Percentiles rank a stretch among this genome's conserved stretches.
Conservation (phyloP, 2,888 invertebrate species). For the Stenodema calcarata region DNA sequence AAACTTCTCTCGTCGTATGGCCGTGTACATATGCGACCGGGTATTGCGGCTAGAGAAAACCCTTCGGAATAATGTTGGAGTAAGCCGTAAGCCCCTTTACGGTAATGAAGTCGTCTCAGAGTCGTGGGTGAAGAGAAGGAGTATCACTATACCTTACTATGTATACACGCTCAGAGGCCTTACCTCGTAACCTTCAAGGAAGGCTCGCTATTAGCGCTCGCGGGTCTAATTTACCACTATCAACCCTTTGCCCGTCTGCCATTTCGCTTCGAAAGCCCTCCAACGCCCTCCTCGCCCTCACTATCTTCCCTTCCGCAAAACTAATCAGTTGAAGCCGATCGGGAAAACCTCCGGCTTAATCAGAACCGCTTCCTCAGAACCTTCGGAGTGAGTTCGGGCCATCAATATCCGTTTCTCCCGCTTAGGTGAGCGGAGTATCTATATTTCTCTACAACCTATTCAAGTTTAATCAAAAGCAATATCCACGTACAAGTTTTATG, state of each 20-base stretch:
- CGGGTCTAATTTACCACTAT: conserved; percentile 38
- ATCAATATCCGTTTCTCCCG: conserved; percentile 13
- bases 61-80: no score
- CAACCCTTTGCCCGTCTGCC: neutral
- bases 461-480: no score
- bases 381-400: neutral
- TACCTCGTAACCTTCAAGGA: conserved; percentile 19
- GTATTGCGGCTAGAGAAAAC: no score
- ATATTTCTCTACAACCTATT: no score
- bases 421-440: no score
- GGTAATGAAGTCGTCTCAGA: neutral
- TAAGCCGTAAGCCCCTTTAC: neutral
- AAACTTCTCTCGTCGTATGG: no score
- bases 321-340: conserved; percentile 39
- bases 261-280: neutral
- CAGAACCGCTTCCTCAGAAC: neutral
- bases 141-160: neutral
- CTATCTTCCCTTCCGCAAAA: neutral
- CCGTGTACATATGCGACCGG: no score
- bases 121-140: neutral
- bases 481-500: no score
- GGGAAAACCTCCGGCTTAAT: conserved; percentile 25
- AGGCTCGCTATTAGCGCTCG: conserved; percentile 35
- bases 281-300: neutral
- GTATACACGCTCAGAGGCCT: neutral